Evolutionary conservation across 2,888 invertebrate species (phyloP), one percentile per base, ranked within the genome.

Genomic region (Ornithoptera alexandrae): DNA sequence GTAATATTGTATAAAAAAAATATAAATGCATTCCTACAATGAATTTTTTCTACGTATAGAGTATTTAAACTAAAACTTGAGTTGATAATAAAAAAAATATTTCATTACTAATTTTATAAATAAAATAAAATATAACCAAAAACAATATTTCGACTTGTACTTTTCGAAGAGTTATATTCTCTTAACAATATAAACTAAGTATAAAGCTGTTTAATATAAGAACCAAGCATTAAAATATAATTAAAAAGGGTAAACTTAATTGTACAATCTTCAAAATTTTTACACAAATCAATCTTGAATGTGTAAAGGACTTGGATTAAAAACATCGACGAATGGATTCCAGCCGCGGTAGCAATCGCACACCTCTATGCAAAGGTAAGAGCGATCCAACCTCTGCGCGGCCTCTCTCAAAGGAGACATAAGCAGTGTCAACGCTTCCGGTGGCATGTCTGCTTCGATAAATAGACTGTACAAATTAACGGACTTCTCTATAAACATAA

Each of bases 301-400:
- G 68, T 83, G 79, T 70, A 84, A 77, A 70, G 84, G 84, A 62
- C 84, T 84, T 2, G 84, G 84, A 71, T 79, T 83, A 72, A 84
- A 84, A 2, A 84, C 82, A 69, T 84, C 83, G 20, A 74, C 79
- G 69, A 82, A 84, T 8, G 81, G 81, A 72, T 83, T 84, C 79
- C 80, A 83, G n/a, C 81, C 80, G 30, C 78, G 75, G 62, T 78
- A 79, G 36, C 78, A 77, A 50, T 80, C 78, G 65, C 82, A 78
- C 0, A 84, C 79, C 71, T 84, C 80, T 8, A 84, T 71, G 68
- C 72, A 74, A 22, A 84, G 73, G 46, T 82, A 73, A 57, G 79
- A 73, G 24, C 77, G 75, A 5, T 71, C 74, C 4, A 76, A 71
- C n/a, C 53, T 71, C 58, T 83, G 81, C 8, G 79, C 78, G 8